Conservation (phyloP, 2,797 vertebrate species). For the Dendrocincla fuliginosa region DNA sequence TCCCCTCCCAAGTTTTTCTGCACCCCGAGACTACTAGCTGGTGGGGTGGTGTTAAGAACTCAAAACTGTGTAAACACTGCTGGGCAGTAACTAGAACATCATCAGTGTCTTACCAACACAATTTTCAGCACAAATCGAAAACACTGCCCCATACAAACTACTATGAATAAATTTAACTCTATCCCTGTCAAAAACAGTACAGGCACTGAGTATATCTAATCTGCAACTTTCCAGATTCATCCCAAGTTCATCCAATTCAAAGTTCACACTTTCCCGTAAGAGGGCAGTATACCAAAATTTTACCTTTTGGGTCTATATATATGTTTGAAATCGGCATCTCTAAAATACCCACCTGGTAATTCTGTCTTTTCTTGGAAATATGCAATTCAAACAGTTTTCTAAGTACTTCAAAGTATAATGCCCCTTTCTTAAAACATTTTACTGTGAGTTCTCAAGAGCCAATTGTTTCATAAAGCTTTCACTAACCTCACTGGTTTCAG, state of each 20-base stretch:
- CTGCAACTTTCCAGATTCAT: background rate
- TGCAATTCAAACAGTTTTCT: background rate
- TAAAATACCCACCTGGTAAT: background rate
- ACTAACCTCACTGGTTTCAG: background rate
- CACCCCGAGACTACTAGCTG: background rate
- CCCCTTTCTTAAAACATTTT: background rate
- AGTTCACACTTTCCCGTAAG: background rate
- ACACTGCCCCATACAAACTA: background rate
- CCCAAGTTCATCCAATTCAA: background rate
- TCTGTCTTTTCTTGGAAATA: background rate
- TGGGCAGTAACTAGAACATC: background rate
- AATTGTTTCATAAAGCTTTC: background rate
- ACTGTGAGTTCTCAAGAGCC: background rate
- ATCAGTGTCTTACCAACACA: background rate
- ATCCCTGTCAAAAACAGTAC: background rate
- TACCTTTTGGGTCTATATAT: background rate
- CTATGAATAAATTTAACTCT: background rate
- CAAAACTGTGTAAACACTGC: background rate
- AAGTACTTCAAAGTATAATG: background rate
- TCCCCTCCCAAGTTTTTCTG: background rate
- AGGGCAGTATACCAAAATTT: background rate
- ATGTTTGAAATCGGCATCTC: background rate
- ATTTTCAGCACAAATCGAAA: background rate
- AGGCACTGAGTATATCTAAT: background rate
- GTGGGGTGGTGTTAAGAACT: background rate